Evolutionary conservation across 2,888 invertebrate genomes (phyloP), one percentile per base, ranked within the genome.

Genomic region (Ophioninae sp.): DNA sequence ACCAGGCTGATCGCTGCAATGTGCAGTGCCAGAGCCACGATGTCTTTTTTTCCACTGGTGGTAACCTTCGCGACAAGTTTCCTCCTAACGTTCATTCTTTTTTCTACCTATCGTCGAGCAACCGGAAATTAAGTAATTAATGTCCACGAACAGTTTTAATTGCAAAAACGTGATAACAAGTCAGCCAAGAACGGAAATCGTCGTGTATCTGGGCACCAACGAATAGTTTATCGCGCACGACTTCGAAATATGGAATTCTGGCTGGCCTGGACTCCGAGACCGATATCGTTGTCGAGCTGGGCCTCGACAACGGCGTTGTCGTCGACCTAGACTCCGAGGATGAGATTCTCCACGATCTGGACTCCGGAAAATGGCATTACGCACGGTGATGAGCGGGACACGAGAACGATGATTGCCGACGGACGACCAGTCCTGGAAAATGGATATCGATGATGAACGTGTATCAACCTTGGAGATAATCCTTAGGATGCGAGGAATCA

Each of bases 301-400:
- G 41, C 67, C 44, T 39, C 13, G 39, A 67, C 20, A 44, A 67
- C 44, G 67, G 41, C 44, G 41, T 39, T 44, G 10, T 8, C 67
- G 20, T 67, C 44, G 67, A 44, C 13, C 67, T 67, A 9, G 59
- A 59, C 59, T 59, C 59, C 59, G 59, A 59, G 59, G 22, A 59
- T 22, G 20, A 22, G 22, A 59, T 22, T 59, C 2, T 20, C 10
- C 59, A 59, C 59, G 59, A 22, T 9, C 22, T 59, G 22, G 22
- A 22, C 59, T 22, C 3, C 22, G 59, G 59, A 59, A 22, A 51
- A 22, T 8, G 22, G 9, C 59, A 59, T 59, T 13, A 0, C 59
- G 30, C 30, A 30, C 30, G 30, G 30, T 30, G 59, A 59, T 59
- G 59, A 22, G 9, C 20, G 22, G 0, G 9, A 22, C 6, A 3